These are phyloP conservation scores for Papilio helenus DNA, from an alignment of 1,140 invertebrate species.

Conservation along the genomic window DNA sequence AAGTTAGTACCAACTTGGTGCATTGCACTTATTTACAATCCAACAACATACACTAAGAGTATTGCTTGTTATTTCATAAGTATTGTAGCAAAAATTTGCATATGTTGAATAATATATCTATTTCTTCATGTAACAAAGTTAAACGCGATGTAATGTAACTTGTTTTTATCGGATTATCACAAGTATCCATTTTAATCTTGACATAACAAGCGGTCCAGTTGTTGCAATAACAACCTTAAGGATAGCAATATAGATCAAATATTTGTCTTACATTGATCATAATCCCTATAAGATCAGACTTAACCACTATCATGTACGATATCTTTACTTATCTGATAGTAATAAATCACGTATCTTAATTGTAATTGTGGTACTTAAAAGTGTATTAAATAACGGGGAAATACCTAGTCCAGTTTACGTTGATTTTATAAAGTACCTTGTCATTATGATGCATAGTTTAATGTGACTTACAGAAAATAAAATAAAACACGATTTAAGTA, in stretches of 20 bases:
- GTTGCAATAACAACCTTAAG: neutral
- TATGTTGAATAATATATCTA: neutral
- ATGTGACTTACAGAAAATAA: neutral
- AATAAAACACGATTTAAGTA: neutral
- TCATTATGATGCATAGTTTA: neutral
- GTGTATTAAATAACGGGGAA: neutral
- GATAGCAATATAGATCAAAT: neutral
- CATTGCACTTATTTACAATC: conserved; percentile 51
- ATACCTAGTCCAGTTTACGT: neutral
- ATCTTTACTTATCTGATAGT: neutral
- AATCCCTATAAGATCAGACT: neutral
- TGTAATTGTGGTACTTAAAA: neutral
- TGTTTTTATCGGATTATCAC: no score
- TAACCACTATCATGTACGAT: neutral
- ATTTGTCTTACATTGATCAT: neutral
- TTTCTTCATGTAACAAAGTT: neutral
- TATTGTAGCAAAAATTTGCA: neutral
- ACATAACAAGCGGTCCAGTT: neutral
- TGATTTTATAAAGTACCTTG: neutral
- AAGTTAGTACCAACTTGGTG: conserved; percentile 46
- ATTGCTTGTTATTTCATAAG: conserved; percentile 22
- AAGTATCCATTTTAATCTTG: neutral
- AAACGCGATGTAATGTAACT: no score
- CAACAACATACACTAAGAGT: conserved; percentile 39
- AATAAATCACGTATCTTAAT: neutral